Base-by-base conservation (phyloP, 2,888 invertebrate species). In the Lycia hirtaria region DNA sequence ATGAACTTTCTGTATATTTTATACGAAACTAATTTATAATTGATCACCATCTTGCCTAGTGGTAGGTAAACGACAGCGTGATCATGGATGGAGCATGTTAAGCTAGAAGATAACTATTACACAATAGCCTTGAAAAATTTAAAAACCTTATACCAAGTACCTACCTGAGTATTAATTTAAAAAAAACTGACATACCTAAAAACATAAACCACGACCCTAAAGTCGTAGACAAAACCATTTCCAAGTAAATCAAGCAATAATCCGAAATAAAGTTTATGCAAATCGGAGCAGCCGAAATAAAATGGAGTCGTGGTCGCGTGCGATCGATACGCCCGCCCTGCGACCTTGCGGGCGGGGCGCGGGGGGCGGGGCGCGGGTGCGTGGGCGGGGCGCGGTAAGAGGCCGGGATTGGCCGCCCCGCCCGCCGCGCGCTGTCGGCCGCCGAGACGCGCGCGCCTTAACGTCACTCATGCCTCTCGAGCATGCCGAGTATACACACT, bases 271-370 rank as follows among this genome's bases (percentile, higher is more conserved):
- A 86, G 80, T 84, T 87, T 89, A 92, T 91, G 91, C 91, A 91
- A 91, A 92, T 91, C 84, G 76, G 73, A 81, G 78, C 77, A 87
- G 81, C 83, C 85, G 84, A 89, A 90, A 90, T 91, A 91, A 91
- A 92, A 92, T 92, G 92, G 90, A 89, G 88, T 88, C 88, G 77
- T 71, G 68, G 73, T 41, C 87, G 88, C 87, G 87, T 87, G 84
- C 88, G 92, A 92, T 91, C 92, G 89, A 91, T 90, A 89, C 77
- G 76, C 72, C 81, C 81, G 79, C 76, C 76, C 68, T 73, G 80
- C 86, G 88, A 88, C 90, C 89, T 90, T 89, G 89, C 81, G 81
- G 89, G 91, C 88, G 89, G 88, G 81, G 80, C 80, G 88, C 88
- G 88, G 80, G 80, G 80, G 65, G 76, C 24, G 24, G 24, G 24